These are phyloP conservation scores for Diabrotica undecimpunctata DNA, from an alignment of 1,140 invertebrate genomes.

Conservation along the genomic window DNA sequence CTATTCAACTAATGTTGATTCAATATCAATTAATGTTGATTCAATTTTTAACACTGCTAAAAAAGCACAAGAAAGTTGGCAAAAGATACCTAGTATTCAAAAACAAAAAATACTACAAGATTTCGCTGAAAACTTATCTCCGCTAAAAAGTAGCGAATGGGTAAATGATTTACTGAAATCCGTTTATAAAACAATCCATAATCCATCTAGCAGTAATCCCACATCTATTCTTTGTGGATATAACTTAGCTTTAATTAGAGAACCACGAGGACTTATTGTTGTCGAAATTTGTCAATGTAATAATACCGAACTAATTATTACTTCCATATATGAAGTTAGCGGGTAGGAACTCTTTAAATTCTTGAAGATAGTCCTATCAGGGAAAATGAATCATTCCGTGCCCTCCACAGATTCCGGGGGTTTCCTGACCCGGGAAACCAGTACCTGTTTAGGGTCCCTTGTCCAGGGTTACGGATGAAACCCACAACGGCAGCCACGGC, in stretches of 20 bases:
- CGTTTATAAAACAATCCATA: no score
- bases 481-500: no score
- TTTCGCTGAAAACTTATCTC: slow-evolving; percentile 10
- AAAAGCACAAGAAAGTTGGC: slow-evolving; percentile 48
- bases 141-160: slow-evolving; percentile 10
- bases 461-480: no score
- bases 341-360: no score
- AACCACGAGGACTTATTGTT: slow-evolving; percentile 28
- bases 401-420: no score
- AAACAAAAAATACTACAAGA: slow-evolving; percentile 33
- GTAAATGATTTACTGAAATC: no score
- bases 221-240: slow-evolving; percentile 15
- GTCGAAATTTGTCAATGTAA: slow-evolving; percentile 21
- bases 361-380: no score
- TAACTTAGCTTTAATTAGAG: slow-evolving; percentile 20
- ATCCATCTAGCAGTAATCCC: no score
- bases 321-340: slow-evolving; percentile 28
- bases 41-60: slow-evolving; percentile 48
- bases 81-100: slow-evolving; percentile 27
- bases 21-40: slow-evolving; percentile 4
- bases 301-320: slow-evolving; percentile 22
- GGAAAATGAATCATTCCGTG: no score
- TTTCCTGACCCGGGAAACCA: no score
- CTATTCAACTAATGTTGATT: no score
- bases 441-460: no score